Evolutionary conservation across 2,888 invertebrate species (phyloP), one percentile per base, ranked within the genome.

Genomic region (Neoitamus cyanurus): DNA sequence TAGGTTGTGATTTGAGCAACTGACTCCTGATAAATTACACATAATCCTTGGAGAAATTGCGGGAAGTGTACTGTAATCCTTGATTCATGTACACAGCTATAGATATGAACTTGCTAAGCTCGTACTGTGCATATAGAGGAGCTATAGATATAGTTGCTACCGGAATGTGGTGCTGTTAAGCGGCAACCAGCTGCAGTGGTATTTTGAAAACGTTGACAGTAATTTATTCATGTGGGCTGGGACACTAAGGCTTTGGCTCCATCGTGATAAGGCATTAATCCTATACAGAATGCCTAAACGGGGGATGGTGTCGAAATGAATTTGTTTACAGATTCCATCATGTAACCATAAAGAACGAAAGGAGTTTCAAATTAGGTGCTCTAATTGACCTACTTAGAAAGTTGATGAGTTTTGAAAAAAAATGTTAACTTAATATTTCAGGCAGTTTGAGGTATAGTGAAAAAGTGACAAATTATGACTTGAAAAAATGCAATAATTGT

Each of bases 1-100:
- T n/a, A 25, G 58, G 58, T 20, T 80, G 28, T 58, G 78, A 80
- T 80, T 80, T 80, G 58, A 80, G 37, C 78, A 80, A 80, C 78
- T 80, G 78, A 80, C 78, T 80, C 48, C 34, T 80, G 78, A 80
- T 80, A 80, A 80, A 80, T 80, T 80, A 80, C 78, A 80, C 20
- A 80, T 58, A 80, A 34, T 58, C 78, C 78, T 58, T 58, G 58
- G 58, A 80, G 48, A 58, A 31, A 80, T 58, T 80, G 78, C 31
- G 58, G 58, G 78, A 80, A 80, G 58, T 80, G 42, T 80, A 80
- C 58, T 80, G 31, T 20, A 58, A 80, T 80, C 78, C 58, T 30
- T 30, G 58, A 80, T 58, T 31, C 34, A 58, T 80, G n/a, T 20
- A 25, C 1, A 7, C 9, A 1, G 4, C n/a, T 25, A 20, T 58